Percentiles rank a stretch among this genome's conserved stretches.
Conservation (phyloP, 2,888 invertebrate species). For the Oscheius sp. region DNA sequence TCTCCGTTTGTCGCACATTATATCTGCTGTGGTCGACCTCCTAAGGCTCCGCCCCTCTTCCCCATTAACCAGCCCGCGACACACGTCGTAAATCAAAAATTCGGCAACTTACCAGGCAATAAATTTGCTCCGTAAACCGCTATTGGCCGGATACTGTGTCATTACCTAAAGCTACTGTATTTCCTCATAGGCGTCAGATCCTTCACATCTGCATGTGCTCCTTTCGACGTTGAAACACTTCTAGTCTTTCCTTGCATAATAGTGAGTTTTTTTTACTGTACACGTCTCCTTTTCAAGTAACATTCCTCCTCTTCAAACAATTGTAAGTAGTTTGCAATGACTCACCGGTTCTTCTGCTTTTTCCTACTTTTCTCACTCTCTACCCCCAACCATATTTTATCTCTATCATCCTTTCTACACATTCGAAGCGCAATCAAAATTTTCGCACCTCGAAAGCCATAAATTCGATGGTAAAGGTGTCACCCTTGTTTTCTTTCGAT, state of each 20-base stretch:
- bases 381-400: no score
- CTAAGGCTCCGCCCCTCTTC: constrained; percentile 25
- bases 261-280: constrained; percentile 14
- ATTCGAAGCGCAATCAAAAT: constrained; percentile 3
- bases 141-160: constrained; percentile 35
- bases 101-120: constrained; percentile 55
- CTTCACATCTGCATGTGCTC: constrained; percentile 9
- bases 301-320: constrained; percentile 3
- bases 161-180: constrained; percentile 25
- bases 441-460: constrained; percentile 30
- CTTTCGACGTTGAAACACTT: not conserved
- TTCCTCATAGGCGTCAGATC: not conserved
- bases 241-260: not conserved
- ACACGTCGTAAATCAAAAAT: constrained; percentile 64
- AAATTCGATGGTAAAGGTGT: constrained; percentile 37
- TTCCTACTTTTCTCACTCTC: not conserved
- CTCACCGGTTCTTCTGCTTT: not conserved
- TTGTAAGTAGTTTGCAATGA: not conserved
- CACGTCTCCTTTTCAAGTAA: not conserved
- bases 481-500: constrained; percentile 34
- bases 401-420: not conserved
- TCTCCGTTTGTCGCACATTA: constrained; percentile 27
- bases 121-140: constrained; percentile 49
- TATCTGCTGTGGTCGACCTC: constrained; percentile 34
- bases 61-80: constrained; percentile 39